Evolutionary conservation across 2,113 vertebrate genomes (phyloP).

Genomic region (Tiliqua scincoides): DNA sequence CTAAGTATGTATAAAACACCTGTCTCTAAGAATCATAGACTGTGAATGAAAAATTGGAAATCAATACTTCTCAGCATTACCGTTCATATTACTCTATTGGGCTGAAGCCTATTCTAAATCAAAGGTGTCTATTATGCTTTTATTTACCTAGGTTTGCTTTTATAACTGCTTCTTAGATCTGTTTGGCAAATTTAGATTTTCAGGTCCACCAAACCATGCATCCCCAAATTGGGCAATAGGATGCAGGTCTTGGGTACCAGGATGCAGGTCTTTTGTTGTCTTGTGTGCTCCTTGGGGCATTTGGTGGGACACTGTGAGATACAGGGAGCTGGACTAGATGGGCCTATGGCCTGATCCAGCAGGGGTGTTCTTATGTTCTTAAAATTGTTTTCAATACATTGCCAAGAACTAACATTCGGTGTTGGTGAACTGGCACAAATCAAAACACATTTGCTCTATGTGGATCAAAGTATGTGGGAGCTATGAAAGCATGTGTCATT

Average conservation of each 20-base stretch:
- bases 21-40: neutral
- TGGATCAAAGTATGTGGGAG: neutral
- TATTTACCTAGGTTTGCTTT: slow-evolving; percentile 2
- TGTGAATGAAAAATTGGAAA: slow-evolving; percentile 11
- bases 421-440: neutral
- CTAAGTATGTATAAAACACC: neutral
- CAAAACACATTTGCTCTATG: neutral
- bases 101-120: slow-evolving; percentile 15
- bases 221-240: too few species aligned
- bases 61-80: slow-evolving; percentile 2
- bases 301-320: too few species aligned
- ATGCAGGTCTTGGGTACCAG: too few species aligned
- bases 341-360: too few species aligned
- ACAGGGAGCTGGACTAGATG: too few species aligned
- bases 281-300: too few species aligned
- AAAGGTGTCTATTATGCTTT: neutral
- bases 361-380: too few species aligned
- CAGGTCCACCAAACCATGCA: neutral
- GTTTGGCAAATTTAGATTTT: neutral
- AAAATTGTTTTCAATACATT: slow-evolving; percentile 9
- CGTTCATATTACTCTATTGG: slow-evolving; percentile 9
- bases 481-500: neutral
- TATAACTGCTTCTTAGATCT: neutral
- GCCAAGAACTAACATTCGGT: neutral
- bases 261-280: too few species aligned